phyloP scores from a whole-genome alignment of 2,797 vertebrate genomes.

The Neomorphus geoffroyi region DNA sequence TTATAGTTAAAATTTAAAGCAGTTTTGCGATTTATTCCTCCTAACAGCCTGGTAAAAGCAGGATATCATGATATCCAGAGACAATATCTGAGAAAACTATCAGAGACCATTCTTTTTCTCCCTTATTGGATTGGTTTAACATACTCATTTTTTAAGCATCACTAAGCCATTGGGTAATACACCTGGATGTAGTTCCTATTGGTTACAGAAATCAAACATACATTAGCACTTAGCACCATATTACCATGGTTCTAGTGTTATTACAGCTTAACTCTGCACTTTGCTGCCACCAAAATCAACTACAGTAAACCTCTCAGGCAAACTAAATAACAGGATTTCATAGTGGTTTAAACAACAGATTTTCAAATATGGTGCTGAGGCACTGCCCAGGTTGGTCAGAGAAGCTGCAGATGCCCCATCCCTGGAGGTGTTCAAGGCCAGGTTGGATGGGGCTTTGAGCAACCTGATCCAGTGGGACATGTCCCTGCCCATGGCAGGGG shows the following conservation, averaged over 20 bases:
- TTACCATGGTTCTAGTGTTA: not conserved
- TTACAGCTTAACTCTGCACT: not conserved
- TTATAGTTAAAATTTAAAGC: not conserved
- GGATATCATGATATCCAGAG: not conserved
- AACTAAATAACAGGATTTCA: not conserved
- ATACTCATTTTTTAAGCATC: not conserved
- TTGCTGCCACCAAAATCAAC: not conserved
- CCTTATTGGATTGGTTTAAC: not conserved
- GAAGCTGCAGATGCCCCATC: too few relatives aligned
- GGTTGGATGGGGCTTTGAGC: too few relatives aligned
- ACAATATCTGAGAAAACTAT: not conserved
- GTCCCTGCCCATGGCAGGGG: too few relatives aligned
- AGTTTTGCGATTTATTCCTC: not conserved
- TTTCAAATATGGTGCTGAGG: too few relatives aligned
- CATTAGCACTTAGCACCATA: not conserved
- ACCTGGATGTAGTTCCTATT: not conserved
- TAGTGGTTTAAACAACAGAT: not conserved
- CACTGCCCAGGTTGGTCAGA: too few relatives aligned
- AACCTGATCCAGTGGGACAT: too few relatives aligned
- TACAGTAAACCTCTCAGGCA: not conserved
- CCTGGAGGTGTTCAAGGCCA: too few relatives aligned
- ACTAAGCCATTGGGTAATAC: not conserved
- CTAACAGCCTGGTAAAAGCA: not conserved
- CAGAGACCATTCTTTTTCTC: not conserved
- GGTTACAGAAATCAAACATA: not conserved